Evolutionary conservation across 2,797 vertebrate genomes (phyloP).

Genomic region (Mormyrus proboscirostris): DNA sequence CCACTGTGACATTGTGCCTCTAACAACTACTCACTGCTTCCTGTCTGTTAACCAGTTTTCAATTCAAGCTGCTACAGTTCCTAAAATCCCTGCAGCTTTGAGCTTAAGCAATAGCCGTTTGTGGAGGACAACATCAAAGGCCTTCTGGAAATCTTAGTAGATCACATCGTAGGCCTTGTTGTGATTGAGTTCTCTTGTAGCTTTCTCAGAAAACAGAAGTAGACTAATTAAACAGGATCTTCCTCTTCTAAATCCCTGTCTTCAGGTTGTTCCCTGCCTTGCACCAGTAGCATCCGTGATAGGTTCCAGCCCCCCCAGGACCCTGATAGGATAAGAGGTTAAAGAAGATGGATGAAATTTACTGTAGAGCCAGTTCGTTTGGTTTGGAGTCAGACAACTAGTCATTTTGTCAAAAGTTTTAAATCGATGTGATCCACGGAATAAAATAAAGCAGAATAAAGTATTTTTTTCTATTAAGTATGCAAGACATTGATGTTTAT

Average conservation of each 20-base stretch:
- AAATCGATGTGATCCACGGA: neutral
- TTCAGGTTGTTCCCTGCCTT: neutral
- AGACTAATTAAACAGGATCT: neutral
- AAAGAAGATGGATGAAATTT: neutral
- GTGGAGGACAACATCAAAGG: neutral
- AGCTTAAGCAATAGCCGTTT: neutral
- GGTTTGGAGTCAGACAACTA: neutral
- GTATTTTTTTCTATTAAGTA: neutral
- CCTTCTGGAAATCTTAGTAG: neutral
- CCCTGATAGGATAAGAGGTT: neutral
- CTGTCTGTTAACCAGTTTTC: neutral
- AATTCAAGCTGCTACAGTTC: neutral
- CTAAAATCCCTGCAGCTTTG: neutral
- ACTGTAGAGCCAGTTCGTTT: neutral
- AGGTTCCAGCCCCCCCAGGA: neutral
- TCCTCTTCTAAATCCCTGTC: neutral
- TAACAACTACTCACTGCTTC: neutral
- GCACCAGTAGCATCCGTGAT: neutral
- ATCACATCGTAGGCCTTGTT: neutral
- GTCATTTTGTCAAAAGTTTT: neutral
- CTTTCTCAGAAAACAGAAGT: neutral
- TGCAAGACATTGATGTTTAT: neutral
- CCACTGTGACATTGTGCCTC: neutral
- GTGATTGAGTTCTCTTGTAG: neutral
- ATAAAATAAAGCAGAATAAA: neutral